phyloP scores from a whole-genome alignment of 2,113 vertebrate genomes.

The Diadophis punctatus region DNA sequence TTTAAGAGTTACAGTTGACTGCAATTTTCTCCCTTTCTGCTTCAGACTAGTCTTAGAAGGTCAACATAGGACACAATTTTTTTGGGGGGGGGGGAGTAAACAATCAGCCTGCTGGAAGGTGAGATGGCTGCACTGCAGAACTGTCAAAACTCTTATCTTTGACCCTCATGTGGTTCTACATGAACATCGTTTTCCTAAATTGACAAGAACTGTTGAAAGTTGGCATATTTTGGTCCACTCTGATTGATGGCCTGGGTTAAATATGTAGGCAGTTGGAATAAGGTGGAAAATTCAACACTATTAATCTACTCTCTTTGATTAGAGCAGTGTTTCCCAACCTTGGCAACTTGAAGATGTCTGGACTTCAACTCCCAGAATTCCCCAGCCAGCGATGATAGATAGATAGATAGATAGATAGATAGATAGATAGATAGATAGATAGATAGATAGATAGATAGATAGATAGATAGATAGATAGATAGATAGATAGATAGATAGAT shows the following conservation, averaged over 20 bases:
- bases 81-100: not conserved
- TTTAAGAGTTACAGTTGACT: not conserved
- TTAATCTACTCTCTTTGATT: not conserved
- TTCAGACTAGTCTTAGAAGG: not conserved
- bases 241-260: not conserved
- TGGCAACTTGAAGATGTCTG: too few relatives aligned
- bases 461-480: too few relatives aligned
- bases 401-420: too few relatives aligned
- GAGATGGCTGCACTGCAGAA: not conserved
- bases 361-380: too few relatives aligned
- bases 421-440: too few relatives aligned
- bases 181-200: not conserved
- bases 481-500: too few relatives aligned
- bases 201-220: not conserved
- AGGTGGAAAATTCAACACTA: not conserved
- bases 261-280: not conserved
- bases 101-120: not conserved
- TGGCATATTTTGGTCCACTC: not conserved
- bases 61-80: not conserved
- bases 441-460: too few relatives aligned
- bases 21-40: not conserved
- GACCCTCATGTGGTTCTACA: not conserved
- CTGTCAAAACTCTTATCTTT: slow-evolving; percentile 1
- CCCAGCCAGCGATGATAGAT: too few relatives aligned
- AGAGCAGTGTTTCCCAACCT: too few relatives aligned